phyloP scores from a whole-genome alignment of 2,113 vertebrate species.

The Hystrix cristata region DNA sequence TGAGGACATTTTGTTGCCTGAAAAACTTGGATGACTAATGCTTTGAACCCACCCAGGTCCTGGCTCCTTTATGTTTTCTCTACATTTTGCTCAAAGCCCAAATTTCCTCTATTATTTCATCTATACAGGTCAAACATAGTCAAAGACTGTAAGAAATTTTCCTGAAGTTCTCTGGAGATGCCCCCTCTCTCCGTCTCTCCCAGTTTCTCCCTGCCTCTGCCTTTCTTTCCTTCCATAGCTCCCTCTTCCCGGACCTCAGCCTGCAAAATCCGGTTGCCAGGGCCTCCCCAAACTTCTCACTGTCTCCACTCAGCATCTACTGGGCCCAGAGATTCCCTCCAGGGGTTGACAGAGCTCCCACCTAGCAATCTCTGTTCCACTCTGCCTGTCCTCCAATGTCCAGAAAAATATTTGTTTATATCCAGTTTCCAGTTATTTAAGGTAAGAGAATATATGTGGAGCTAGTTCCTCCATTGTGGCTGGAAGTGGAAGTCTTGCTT shows the following conservation, averaged over 20 bases:
- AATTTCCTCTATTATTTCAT: not conserved
- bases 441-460: not conserved
- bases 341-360: not conserved
- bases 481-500: not conserved
- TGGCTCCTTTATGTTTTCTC: not conserved
- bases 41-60: not conserved
- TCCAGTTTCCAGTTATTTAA: not conserved
- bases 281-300: not conserved
- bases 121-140: not conserved
- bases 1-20: not conserved
- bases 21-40: not conserved
- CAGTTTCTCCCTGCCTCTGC: not conserved
- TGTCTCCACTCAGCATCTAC: not conserved
- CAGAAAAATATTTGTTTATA: not conserved
- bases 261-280: not conserved
- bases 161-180: not conserved
- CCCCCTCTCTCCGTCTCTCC: not conserved
- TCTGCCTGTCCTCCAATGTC: not conserved
- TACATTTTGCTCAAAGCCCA: not conserved
- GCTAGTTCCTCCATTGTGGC: not conserved
- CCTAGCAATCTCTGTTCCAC: not conserved
- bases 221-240: not conserved
- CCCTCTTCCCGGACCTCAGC: not conserved
- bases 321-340: not conserved
- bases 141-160: accelerated